phyloP scores from a whole-genome alignment of 2,113 vertebrate genomes.

The Tursiops truncatus region DNA sequence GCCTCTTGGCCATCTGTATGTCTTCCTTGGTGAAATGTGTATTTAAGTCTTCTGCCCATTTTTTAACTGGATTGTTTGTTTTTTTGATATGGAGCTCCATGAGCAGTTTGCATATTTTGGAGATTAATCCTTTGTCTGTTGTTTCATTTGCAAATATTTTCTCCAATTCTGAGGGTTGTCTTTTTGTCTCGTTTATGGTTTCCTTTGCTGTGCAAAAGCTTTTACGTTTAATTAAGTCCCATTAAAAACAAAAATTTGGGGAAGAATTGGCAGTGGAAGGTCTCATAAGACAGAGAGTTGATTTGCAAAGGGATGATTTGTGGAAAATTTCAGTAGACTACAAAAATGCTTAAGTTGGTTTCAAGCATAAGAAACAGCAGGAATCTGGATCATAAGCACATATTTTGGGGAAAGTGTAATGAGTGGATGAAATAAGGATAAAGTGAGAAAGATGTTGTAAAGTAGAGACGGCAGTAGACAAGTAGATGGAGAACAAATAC shows the following conservation, averaged over 20 bases:
- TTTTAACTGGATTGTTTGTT: too few species aligned
- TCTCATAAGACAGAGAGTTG: background rate
- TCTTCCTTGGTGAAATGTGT: too few species aligned
- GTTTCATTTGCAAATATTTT: too few species aligned
- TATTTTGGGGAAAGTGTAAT: background rate
- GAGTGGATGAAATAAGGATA: background rate
- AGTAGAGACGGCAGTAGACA: background rate
- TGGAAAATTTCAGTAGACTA: background rate
- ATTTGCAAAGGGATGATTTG: background rate
- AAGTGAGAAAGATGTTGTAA: background rate
- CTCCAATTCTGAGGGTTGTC: too few species aligned
- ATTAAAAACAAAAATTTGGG: background rate
- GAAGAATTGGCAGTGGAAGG: background rate
- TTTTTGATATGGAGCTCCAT: too few species aligned
- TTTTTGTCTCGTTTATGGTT: too few species aligned
- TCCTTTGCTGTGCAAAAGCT: too few species aligned
- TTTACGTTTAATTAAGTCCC: too few species aligned
- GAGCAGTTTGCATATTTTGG: too few species aligned
- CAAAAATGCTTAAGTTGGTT: constrained; percentile 1
- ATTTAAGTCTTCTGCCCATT: too few species aligned
- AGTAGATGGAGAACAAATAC: background rate
- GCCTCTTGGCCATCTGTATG: too few species aligned
- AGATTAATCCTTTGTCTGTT: too few species aligned
- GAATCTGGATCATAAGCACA: background rate
- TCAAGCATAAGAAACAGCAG: background rate